A percentile compares a stretch with the other conserved stretches of the same genome.
Evolutionary conservation across 2,113 vertebrate genomes (phyloP).

Genomic region (Microtus montanus): DNA sequence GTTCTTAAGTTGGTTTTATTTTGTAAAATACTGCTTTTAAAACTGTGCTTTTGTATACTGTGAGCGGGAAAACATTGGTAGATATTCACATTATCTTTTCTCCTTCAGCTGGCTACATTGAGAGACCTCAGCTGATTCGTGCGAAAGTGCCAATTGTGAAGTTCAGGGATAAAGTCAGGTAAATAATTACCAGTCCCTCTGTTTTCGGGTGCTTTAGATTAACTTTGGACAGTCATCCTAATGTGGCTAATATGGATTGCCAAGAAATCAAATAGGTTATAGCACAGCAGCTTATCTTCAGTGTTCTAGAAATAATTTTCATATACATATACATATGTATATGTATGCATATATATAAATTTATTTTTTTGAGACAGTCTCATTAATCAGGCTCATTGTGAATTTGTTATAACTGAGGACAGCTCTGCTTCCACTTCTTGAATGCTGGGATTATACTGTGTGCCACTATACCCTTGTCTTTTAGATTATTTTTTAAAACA

Average conservation of each 20-base stretch:
- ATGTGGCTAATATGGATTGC: neutral
- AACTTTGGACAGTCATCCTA: conserved; percentile 24
- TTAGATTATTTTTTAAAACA: neutral
- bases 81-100: conserved; percentile 47
- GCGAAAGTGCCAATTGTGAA: conserved; percentile 98
- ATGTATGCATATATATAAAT: too few species aligned
- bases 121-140: conserved; percentile 93
- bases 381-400: neutral
- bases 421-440: neutral
- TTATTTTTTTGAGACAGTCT: neutral
- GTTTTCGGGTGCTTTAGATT: conserved; percentile 56
- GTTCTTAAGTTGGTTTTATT: conserved; percentile 10
- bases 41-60: conserved; percentile 25
- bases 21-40: conserved; percentile 10
- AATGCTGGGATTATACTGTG: neutral
- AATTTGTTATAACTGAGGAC: neutral
- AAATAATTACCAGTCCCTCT: conserved; percentile 72
- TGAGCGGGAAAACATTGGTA: conserved; percentile 33
- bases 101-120: conserved; percentile 89
- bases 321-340: too few species aligned
- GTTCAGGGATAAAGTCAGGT: conserved; percentile 97
- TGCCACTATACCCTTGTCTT: neutral
- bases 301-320: conserved; percentile 25
- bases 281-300: neutral
- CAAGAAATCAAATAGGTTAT: neutral